Percentiles rank a stretch among this genome's conserved stretches.
Conservation (phyloP, 2,888 invertebrate genomes). For the Gortyna flavago region DNA sequence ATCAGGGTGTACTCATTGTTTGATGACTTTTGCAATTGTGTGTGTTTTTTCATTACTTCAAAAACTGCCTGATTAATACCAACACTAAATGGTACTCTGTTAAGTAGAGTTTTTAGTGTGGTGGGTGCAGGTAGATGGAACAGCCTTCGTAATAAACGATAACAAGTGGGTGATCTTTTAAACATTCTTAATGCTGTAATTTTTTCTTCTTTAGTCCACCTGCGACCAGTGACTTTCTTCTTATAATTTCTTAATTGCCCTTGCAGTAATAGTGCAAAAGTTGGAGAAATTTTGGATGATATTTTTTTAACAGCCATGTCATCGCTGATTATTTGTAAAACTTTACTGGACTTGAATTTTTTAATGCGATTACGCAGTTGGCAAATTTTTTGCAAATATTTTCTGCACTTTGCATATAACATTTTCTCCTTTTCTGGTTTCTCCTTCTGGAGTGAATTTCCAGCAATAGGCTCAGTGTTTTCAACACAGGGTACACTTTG, state of each 20-base stretch:
- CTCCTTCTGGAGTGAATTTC: not conserved
- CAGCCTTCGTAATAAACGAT: not conserved
- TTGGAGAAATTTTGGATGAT: not conserved
- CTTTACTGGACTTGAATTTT: not conserved
- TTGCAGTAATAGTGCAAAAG: not conserved
- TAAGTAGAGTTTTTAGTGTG: too few relatives aligned
- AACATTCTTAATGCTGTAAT: not conserved
- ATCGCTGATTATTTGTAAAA: not conserved
- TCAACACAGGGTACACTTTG: not conserved
- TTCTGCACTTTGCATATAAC: too few relatives aligned
- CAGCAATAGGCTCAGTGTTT: not conserved
- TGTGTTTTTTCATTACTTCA: not conserved
- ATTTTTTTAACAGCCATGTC: not conserved
- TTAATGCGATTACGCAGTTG: not conserved
- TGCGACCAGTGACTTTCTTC: not conserved
- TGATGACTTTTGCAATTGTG: not conserved
- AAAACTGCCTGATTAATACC: not conserved
- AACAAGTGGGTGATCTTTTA: not conserved
- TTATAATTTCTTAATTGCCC: not conserved
- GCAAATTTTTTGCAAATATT: not conserved
- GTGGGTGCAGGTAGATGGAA: not conserved
- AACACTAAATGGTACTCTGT: too few relatives aligned
- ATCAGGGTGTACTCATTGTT: not conserved
- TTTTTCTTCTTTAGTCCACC: not conserved
- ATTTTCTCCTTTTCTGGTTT: constrained; percentile 1